These are phyloP conservation scores for Phylloscopus trochiloides DNA, from an alignment of 2,113 vertebrate species.

Conservation along the genomic window DNA sequence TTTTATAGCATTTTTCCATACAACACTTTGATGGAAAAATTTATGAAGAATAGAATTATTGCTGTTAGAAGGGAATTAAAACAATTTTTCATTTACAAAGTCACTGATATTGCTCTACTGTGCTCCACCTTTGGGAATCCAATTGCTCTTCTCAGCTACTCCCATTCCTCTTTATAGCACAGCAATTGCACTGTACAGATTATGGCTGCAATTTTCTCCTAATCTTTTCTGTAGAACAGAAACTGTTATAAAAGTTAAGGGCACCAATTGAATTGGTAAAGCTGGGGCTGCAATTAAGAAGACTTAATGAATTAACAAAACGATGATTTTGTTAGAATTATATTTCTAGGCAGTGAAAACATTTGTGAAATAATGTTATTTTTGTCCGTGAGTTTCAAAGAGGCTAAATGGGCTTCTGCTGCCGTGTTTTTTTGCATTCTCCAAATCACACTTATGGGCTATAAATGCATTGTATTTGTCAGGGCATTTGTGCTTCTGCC, in stretches of 20 bases:
- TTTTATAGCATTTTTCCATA: conserved; percentile 74
- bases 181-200: conserved; percentile 76
- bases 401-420: not conserved
- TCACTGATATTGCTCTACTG: conserved; percentile 77
- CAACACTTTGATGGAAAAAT: conserved; percentile 83
- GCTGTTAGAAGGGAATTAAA: conserved; percentile 86
- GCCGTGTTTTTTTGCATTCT: not conserved
- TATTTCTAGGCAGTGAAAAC: not conserved
- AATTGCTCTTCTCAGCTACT: conserved; percentile 65
- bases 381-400: not conserved
- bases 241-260: conserved; percentile 71
- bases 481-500: not conserved
- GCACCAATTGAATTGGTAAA: conserved; percentile 64
- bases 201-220: conserved; percentile 82
- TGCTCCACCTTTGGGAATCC: conserved; percentile 81
- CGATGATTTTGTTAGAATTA: not conserved
- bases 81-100: conserved; percentile 85
- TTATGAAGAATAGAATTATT: conserved; percentile 87
- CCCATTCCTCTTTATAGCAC: conserved; percentile 80
- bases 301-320: conserved; percentile 47
- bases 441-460: not conserved
- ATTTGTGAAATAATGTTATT: not conserved
- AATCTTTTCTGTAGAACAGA: conserved; percentile 77
- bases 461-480: fast-evolving
- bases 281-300: conserved; percentile 54